Evolutionary conservation across 2,888 invertebrate genomes (phyloP), one percentile per base, ranked within the genome.

Genomic region (Falcaria lacertinaria): DNA sequence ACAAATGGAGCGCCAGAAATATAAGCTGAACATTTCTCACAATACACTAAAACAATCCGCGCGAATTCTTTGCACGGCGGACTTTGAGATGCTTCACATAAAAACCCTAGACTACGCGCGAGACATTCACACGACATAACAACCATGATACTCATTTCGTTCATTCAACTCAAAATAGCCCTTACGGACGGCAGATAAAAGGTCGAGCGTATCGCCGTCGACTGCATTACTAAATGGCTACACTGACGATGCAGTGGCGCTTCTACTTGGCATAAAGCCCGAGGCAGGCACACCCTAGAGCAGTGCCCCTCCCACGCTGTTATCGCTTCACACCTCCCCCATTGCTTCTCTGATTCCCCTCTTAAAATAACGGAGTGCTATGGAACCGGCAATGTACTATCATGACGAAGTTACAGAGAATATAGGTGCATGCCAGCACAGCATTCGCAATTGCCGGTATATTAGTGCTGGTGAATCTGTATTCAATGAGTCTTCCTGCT

Each of bases 241-340:
- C 67, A 64, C 66, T 69, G 69, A 71, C 72, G 71, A 57, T 81
- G 83, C 81, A 81, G 79, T 80, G 86, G 87, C 86, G 86, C 86
- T 83, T 74, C 68, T 74, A 69, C 66, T 85, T 87, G 87, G 87
- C 87, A 78, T 64, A 54, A 52, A 74, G 86, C 87, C 87, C 80
- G 74, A 52, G 68, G 68, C 67, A 60, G 69, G 72, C 74, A 67
- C 75, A 74, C 75, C 76, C 74, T 60, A 67, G 64, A 60, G 64
- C 55, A 65, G 60, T 58, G 67, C 73, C 69, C 71, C 70, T 58
- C 76, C 78, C 67, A 75, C 74, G 74, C 62, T 64, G 53, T 69
- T 71, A 69, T 71, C 74, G 67, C 64, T 65, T 72, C 61, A 70
- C 74, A 69, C 73, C 71, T 74, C 69, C 68, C 59, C 66, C 68